phyloP scores from a whole-genome alignment of 1,140 invertebrate species.

The Pogonomyrmex californicus region DNA sequence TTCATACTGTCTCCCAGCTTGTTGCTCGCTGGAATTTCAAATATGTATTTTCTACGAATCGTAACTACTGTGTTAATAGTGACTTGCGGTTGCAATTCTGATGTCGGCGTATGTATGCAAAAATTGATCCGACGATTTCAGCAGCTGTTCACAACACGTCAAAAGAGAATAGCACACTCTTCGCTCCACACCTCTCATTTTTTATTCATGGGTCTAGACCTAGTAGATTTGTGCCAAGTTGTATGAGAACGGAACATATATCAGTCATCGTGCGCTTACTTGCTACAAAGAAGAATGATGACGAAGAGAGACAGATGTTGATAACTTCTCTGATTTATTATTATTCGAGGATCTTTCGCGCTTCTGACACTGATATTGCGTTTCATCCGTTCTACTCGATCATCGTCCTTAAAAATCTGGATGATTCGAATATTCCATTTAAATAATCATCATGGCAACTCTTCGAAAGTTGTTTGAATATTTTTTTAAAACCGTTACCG shows the following conservation, averaged over 20 bases:
- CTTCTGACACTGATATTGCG: slow-evolving; percentile 29
- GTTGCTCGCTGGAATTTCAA: background rate
- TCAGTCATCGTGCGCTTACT: slow-evolving; percentile 53
- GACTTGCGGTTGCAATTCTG: background rate
- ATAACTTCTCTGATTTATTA: slow-evolving; percentile 62
- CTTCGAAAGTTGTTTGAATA: background rate
- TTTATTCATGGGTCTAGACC: slow-evolving; percentile 57
- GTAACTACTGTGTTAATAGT: slow-evolving; percentile 17
- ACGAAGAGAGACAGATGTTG: slow-evolving; percentile 63
- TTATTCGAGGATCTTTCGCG: slow-evolving; percentile 51
- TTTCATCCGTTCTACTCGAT: slow-evolving; percentile 31
- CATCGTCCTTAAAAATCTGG: slow-evolving; percentile 50
- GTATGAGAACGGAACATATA: slow-evolving; percentile 49
- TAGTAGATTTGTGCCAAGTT: slow-evolving; percentile 49
- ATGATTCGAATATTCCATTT: slow-evolving; percentile 19
- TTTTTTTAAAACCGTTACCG: background rate
- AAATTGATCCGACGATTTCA: slow-evolving; percentile 53
- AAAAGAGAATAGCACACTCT: slow-evolving; percentile 45
- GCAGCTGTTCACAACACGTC: slow-evolving; percentile 44
- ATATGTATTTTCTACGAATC: background rate
- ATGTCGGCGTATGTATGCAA: background rate
- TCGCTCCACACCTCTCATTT: slow-evolving; percentile 41
- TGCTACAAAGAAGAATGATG: slow-evolving; percentile 63
- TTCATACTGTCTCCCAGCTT: background rate
- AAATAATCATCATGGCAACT: background rate